Percentiles rank a stretch among this genome's conserved stretches.
Conservation (phyloP, 2,888 invertebrate genomes). For the Cybosia mesomella region DNA sequence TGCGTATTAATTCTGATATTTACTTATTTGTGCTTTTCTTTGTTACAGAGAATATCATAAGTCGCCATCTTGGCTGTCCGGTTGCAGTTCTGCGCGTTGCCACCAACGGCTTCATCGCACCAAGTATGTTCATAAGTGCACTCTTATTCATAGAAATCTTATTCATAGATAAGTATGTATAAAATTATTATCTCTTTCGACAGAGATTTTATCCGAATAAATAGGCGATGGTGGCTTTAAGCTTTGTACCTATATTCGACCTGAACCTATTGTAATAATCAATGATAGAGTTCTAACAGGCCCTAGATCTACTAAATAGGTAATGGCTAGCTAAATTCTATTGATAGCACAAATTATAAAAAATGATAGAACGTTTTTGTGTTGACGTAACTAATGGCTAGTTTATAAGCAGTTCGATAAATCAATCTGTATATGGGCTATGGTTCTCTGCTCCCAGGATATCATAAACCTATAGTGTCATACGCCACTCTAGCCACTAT, state of each 20-base stretch:
- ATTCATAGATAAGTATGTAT: slow-evolving; percentile 3
- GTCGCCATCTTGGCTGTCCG: slow-evolving; percentile 18
- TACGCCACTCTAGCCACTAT: slow-evolving; percentile 45
- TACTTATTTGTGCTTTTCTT: slow-evolving; percentile 3
- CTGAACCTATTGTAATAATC: not conserved
- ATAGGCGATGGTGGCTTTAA: no score
- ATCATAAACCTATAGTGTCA: slow-evolving; percentile 28
- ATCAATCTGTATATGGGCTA: slow-evolving; percentile 52
- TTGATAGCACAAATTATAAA: slow-evolving; percentile 40
- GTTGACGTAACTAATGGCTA: slow-evolving; percentile 55
- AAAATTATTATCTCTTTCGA: not conserved
- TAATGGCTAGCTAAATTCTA: slow-evolving; percentile 42
- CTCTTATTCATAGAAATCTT: not conserved
- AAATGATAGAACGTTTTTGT: slow-evolving; percentile 47
- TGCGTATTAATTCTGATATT: not conserved
- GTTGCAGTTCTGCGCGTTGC: slow-evolving; percentile 13
- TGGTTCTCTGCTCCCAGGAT: slow-evolving; percentile 35
- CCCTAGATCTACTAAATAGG: not conserved
- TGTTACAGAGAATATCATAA: slow-evolving; percentile 19
- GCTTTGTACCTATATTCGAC: not conserved
- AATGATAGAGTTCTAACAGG: not conserved
- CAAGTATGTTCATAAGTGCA: slow-evolving; percentile 14
- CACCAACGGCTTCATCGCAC: slow-evolving; percentile 17
- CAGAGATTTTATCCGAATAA: not conserved
- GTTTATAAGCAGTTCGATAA: slow-evolving; percentile 59